Percentiles rank a stretch among this genome's conserved stretches.
Conservation (phyloP, 2,888 invertebrate species). For the Halictus ligatus region DNA sequence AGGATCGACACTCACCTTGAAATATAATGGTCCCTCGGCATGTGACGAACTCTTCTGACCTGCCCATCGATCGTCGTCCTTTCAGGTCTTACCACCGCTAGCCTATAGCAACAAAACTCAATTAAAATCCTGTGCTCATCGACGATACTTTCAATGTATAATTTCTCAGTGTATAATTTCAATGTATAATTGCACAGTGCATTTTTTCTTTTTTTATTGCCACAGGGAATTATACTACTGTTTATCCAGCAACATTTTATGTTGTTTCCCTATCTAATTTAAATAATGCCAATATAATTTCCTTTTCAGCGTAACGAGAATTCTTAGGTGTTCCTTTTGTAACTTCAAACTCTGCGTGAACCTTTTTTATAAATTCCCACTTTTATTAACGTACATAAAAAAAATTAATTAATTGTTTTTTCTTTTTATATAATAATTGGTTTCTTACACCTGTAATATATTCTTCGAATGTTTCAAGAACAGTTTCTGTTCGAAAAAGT, state of each 20-base stretch:
- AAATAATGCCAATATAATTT: not conserved
- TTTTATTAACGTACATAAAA: not conserved
- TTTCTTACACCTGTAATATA: not conserved
- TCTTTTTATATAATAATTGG: not conserved
- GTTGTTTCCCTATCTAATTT: not conserved
- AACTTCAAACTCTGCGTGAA: not conserved
- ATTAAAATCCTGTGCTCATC: not conserved
- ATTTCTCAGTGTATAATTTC: not conserved
- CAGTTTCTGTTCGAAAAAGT: not conserved
- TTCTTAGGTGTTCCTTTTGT: not conserved
- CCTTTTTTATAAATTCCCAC: not conserved
- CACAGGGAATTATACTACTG: not conserved
- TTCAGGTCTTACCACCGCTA: slow-evolving; percentile 71
- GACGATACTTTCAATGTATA: not conserved
- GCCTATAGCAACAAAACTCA: slow-evolving; percentile 42
- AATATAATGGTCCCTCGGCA: slow-evolving; percentile 82
- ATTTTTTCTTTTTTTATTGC: not conserved
- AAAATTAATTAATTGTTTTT: not conserved
- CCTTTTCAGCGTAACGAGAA: not conserved
- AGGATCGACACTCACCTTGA: slow-evolving; percentile 74
- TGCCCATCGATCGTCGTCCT: slow-evolving; percentile 77
- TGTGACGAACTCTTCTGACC: slow-evolving; percentile 75
- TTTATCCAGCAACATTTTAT: too few relatives aligned
- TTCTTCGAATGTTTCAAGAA: not conserved
- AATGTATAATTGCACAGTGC: not conserved